These are phyloP conservation scores for Thamnophis sirtalis DNA, from an alignment of 2,113 vertebrate species.

Conservation along the genomic window DNA sequence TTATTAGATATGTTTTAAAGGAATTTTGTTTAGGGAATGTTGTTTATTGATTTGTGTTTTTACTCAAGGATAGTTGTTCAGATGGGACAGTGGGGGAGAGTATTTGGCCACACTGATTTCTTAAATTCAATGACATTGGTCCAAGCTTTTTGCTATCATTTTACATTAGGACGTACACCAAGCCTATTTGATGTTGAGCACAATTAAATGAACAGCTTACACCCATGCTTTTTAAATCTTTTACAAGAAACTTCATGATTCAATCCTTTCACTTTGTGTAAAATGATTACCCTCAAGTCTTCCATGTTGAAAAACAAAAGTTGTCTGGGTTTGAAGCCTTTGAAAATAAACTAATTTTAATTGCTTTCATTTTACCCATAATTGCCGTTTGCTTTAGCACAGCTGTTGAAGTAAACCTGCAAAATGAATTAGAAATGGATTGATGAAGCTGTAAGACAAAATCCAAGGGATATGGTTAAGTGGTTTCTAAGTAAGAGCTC, in stretches of 20 bases:
- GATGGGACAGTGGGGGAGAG: not conserved
- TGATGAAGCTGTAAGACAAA: slow-evolving; percentile 60
- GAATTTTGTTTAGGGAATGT: not conserved
- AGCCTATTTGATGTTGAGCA: not conserved
- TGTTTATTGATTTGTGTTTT: not conserved
- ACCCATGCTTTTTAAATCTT: not conserved
- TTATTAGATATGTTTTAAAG: not conserved
- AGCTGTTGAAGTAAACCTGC: slow-evolving; percentile 64
- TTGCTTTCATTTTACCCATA: slow-evolving; percentile 60
- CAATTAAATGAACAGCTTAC: not conserved
- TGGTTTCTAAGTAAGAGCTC: slow-evolving; percentile 44
- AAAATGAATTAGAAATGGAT: slow-evolving; percentile 66
- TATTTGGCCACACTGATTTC: not conserved
- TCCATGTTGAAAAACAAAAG: slow-evolving; percentile 39
- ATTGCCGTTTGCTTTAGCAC: slow-evolving; percentile 57
- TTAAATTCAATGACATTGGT: not conserved
- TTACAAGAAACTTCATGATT: not conserved
- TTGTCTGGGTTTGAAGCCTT: slow-evolving; percentile 44
- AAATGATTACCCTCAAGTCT: slow-evolving; percentile 26
- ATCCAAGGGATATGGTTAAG: slow-evolving; percentile 55
- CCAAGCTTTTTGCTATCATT: not conserved
- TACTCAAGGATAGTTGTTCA: not conserved
- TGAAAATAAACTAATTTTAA: slow-evolving; percentile 57
- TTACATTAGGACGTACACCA: not conserved
- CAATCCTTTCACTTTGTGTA: slow-evolving; percentile 11